phyloP scores from a whole-genome alignment of 2,113 vertebrate species.

The Stegostoma tigrinum region DNA sequence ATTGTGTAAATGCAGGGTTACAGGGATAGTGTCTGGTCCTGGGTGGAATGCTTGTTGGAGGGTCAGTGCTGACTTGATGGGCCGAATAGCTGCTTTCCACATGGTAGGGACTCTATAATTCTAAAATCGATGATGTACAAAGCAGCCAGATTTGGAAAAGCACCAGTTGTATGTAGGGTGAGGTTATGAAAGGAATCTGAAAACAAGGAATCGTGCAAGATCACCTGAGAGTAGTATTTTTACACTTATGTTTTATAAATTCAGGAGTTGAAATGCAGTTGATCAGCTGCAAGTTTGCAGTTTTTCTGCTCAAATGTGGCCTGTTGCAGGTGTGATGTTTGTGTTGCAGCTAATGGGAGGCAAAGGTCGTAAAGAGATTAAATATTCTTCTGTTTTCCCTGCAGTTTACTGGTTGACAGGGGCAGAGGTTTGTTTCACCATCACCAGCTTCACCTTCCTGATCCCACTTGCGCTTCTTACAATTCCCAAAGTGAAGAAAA shows the following conservation, averaged over 20 bases:
- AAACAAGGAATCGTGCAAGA: not conserved
- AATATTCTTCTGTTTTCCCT: conserved; percentile 40
- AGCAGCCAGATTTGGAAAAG: no score
- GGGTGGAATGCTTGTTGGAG: no score
- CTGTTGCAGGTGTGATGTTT: not conserved
- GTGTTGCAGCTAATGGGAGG: not conserved
- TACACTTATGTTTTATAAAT: not conserved
- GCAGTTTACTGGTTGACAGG: conserved; percentile 91
- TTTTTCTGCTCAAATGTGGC: not conserved
- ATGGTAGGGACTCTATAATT: no score
- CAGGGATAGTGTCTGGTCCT: no score
- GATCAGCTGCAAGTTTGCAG: not conserved
- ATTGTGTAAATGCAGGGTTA: no score
- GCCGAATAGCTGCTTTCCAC: no score
- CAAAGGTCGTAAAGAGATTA: not conserved
- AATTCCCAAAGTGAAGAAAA: conserved; percentile 46
- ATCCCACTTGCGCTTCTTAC: conserved; percentile 68
- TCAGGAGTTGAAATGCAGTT: not conserved
- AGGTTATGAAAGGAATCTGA: not conserved
- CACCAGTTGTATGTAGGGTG: no score
- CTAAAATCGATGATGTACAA: no score
- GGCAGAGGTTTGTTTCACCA: conserved; percentile 69
- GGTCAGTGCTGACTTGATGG: no score
- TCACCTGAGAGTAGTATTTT: not conserved
- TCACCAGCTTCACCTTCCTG: conserved; percentile 66